phyloP scores from a whole-genome alignment of 2,113 vertebrate genomes.

The Brachypteracias leptosomus region DNA sequence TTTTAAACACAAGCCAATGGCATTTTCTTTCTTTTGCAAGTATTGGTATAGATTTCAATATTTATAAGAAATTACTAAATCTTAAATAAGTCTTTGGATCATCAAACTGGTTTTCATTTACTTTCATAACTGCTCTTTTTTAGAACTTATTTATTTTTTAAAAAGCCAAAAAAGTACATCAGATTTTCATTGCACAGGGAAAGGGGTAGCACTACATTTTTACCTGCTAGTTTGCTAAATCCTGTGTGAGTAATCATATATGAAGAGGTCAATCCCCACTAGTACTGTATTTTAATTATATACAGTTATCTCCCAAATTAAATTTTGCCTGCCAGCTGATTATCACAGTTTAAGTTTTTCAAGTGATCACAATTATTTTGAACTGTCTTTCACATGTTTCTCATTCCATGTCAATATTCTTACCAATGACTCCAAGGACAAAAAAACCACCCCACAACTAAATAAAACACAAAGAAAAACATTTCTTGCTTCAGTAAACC shows the following conservation, averaged over 20 bases:
- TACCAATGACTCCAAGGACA: background rate
- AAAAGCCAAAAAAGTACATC: background rate
- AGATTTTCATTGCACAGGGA: background rate
- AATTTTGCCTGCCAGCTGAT: constrained; percentile 8
- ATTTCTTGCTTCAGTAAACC: background rate
- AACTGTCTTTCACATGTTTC: background rate
- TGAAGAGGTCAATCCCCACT: constrained; percentile 7
- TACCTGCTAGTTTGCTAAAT: constrained; percentile 15
- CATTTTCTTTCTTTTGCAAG: background rate
- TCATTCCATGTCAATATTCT: background rate
- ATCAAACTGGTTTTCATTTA: background rate
- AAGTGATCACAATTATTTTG: background rate
- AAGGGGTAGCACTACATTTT: background rate
- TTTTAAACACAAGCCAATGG: background rate
- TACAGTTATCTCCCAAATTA: background rate
- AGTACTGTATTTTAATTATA: constrained; percentile 44
- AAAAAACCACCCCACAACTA: background rate
- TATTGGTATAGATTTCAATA: background rate
- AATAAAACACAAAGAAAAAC: background rate
- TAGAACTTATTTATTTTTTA: background rate
- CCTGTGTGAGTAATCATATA: background rate
- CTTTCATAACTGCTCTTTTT: background rate
- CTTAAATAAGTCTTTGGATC: background rate
- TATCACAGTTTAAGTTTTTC: background rate
- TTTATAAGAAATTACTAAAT: background rate